A percentile compares a stretch with the other conserved stretches of the same genome.
Conservation (phyloP, 2,888 invertebrate species). For the Polydrusus cervinus region DNA sequence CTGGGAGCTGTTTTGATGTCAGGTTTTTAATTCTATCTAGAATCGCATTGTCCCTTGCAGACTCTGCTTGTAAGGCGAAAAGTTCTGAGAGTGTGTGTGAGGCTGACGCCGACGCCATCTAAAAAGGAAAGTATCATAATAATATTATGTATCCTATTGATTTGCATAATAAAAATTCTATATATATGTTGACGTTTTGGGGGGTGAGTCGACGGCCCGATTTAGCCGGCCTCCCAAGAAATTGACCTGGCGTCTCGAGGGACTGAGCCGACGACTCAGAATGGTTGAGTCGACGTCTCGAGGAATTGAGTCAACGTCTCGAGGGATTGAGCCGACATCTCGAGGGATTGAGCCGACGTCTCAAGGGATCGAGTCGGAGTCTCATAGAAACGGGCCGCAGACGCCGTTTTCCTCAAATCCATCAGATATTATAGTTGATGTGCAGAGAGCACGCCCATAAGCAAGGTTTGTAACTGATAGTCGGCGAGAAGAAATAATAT, state of each 20-base stretch:
- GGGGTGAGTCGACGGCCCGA: not conserved
- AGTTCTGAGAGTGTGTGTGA: not conserved
- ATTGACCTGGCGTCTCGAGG: not conserved
- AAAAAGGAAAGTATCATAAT: not conserved
- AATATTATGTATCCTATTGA: too few species aligned
- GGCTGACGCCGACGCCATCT: not conserved
- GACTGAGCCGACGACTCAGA: not conserved
- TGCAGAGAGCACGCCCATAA: not conserved
- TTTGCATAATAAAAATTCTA: too few species aligned
- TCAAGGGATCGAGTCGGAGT: not conserved
- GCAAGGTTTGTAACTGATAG: not conserved
- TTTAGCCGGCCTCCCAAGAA: too few species aligned
- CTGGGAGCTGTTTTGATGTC: slow-evolving; percentile 35
- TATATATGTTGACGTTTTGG: not conserved
- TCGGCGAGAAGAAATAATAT: too few species aligned
- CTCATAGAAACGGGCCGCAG: not conserved
- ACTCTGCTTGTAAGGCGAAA: not conserved
- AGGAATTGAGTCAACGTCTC: not conserved
- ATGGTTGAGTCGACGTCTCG: not conserved
- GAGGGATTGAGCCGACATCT: not conserved
- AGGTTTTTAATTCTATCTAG: slow-evolving; percentile 13
- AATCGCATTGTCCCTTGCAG: slow-evolving; percentile 13
- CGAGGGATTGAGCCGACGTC: not conserved
- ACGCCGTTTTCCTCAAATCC: not conserved
- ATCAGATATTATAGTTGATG: not conserved